These are phyloP conservation scores for Philotrypesis tridentata DNA, from an alignment of 1,140 invertebrate species.

Conservation along the genomic window DNA sequence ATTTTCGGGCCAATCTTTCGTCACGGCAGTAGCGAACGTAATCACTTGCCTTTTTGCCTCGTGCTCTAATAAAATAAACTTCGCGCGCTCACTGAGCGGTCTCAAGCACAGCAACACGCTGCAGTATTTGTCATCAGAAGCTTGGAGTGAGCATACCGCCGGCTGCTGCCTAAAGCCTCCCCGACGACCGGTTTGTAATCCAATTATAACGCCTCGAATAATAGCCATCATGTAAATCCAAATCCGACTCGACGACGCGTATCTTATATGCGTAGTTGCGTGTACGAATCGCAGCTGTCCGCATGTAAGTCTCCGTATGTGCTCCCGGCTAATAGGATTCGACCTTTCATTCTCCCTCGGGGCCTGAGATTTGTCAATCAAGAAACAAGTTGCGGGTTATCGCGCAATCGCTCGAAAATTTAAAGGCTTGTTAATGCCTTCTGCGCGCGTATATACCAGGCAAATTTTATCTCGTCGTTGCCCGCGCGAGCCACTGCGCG, in stretches of 20 bases:
- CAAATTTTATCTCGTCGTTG: too few relatives aligned
- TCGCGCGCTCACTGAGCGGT: background rate
- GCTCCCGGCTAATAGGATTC: slow-evolving; percentile 19
- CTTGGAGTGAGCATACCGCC: background rate
- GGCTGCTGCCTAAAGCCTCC: slow-evolving; percentile 12
- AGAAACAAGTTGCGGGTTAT: background rate
- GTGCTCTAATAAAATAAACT: background rate
- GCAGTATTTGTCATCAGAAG: background rate
- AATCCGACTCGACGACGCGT: slow-evolving; percentile 5
- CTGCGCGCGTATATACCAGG: background rate
- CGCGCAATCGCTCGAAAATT: background rate
- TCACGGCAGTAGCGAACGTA: background rate
- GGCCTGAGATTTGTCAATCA: background rate
- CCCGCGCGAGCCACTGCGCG: too few relatives aligned
- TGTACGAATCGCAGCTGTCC: slow-evolving; percentile 7
- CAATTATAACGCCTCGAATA: slow-evolving; percentile 44
- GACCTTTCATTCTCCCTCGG: background rate
- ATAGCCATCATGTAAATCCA: slow-evolving; percentile 33
- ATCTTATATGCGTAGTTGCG: too few relatives aligned
- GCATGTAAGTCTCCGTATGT: background rate
- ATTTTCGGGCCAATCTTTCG: background rate
- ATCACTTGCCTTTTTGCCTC: slow-evolving; percentile 23
- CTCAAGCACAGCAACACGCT: background rate
- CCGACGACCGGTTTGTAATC: slow-evolving; percentile 29
- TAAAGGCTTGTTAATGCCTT: background rate